Conservation (phyloP, 37 sponge, comb jelly and placozoan genomes). For the Corticium candelabrum region DNA sequence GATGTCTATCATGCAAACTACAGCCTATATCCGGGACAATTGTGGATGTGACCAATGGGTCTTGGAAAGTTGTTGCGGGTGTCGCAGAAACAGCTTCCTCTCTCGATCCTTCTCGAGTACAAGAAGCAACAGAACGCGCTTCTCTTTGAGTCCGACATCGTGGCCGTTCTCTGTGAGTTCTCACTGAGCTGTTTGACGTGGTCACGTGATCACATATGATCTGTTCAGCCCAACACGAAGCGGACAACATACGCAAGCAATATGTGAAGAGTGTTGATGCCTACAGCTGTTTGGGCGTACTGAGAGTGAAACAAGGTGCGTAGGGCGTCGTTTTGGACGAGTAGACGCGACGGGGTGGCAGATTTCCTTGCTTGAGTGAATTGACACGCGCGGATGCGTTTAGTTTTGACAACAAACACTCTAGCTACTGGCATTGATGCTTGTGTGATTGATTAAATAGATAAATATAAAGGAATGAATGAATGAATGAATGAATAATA, state of each 20-base stretch:
- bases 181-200: not conserved
- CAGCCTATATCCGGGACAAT: too few relatives aligned
- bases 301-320: conserved; percentile 11
- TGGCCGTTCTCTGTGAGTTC: conserved; percentile 48
- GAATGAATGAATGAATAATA: too few relatives aligned
- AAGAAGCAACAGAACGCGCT: conserved; percentile 37
- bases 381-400: too few relatives aligned
- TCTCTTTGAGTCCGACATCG: conserved; percentile 51
- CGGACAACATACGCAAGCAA: conserved; percentile 35
- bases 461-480: too few relatives aligned
- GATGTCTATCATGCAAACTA: too few relatives aligned
- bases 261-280: conserved; percentile 41
- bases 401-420: too few relatives aligned
- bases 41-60: too few relatives aligned
- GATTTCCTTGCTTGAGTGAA: too few relatives aligned
- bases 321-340: not conserved
- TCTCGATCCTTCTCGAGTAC: conserved; percentile 59
- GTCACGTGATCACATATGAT: not conserved
- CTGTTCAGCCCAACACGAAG: conserved; percentile 47
- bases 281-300: conserved; percentile 63
- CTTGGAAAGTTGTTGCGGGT: conserved; percentile 46
- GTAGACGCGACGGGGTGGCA: too few relatives aligned
- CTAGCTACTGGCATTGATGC: too few relatives aligned
- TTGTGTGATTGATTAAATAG: too few relatives aligned
- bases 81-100: conserved; percentile 34